phyloP scores from a whole-genome alignment of 1,140 invertebrate genomes.

The Goniozus legneri region DNA sequence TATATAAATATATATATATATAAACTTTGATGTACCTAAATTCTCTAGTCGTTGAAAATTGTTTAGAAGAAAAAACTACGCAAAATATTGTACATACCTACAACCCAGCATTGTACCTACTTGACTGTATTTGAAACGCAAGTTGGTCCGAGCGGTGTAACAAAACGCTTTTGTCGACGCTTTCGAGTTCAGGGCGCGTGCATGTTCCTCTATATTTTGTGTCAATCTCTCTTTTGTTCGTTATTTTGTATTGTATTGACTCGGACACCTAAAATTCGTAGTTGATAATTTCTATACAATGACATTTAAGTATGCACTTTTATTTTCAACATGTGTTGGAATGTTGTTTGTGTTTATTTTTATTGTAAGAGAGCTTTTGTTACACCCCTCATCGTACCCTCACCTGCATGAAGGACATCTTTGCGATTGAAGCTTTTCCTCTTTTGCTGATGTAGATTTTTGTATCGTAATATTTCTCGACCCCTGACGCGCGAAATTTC shows the following conservation, averaged over 20 bases:
- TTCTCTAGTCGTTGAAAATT: too few relatives aligned
- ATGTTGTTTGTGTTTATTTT: conserved; percentile 35
- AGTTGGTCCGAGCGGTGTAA: conserved; percentile 29
- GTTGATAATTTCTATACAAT: conserved; percentile 16
- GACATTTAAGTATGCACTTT: conserved; percentile 27
- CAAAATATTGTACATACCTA: too few relatives aligned
- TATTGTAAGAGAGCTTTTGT: conserved; percentile 47
- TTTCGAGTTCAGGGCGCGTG: conserved; percentile 34
- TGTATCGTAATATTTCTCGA: conserved; percentile 26
- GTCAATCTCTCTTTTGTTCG: conserved; percentile 11
- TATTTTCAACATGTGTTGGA: conserved; percentile 31
- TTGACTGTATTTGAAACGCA: background rate
- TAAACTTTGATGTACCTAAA: too few relatives aligned
- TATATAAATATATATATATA: too few relatives aligned
- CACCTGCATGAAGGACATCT: conserved; percentile 46
- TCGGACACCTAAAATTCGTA: conserved; percentile 11
- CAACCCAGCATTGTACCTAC: too few relatives aligned
- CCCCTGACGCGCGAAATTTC: conserved; percentile 9
- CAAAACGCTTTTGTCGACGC: conserved; percentile 34
- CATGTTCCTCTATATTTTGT: conserved; percentile 24
- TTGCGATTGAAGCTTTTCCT: conserved; percentile 35
- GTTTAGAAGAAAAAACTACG: too few relatives aligned
- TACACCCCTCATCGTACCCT: conserved; percentile 45
- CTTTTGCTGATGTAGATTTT: conserved; percentile 27
- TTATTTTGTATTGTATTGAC: conserved; percentile 10